These are phyloP conservation scores for Tetramorium bicarinatum DNA, from an alignment of 2,888 invertebrate species.

Conservation along the genomic window DNA sequence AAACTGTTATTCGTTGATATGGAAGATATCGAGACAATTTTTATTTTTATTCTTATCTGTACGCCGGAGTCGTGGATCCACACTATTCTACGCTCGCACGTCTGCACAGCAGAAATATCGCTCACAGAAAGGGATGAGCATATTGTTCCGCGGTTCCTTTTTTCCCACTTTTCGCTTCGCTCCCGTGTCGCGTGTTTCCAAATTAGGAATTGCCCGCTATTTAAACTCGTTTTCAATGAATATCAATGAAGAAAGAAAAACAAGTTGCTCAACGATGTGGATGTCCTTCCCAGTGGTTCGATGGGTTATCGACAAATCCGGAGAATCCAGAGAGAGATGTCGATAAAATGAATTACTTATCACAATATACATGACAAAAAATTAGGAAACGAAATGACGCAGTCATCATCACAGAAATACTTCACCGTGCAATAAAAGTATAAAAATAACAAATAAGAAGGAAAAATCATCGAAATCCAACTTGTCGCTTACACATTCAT, in stretches of 20 bases:
- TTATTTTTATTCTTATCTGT: too few species aligned
- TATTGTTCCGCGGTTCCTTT: too few species aligned
- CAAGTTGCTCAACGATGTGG: neutral
- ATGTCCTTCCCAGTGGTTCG: neutral
- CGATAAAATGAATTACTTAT: neutral
- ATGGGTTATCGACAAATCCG: neutral
- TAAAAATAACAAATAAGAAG: neutral
- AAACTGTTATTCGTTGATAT: too few species aligned
- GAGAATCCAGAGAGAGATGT: neutral
- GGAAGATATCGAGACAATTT: too few species aligned
- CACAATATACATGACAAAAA: neutral
- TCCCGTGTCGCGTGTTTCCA: too few species aligned
- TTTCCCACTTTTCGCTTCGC: too few species aligned
- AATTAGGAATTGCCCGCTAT: neutral
- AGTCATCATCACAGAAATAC: neutral
- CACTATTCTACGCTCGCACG: too few species aligned
- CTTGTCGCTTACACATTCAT: neutral
- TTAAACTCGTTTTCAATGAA: conserved; percentile 1
- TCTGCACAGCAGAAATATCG: too few species aligned
- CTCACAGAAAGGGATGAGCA: too few species aligned
- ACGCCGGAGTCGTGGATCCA: too few species aligned
- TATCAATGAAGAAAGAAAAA: neutral
- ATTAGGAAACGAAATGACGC: neutral
- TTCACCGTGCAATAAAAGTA: neutral
- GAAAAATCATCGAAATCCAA: neutral